Percentiles rank a stretch among this genome's conserved stretches.
These are phyloP conservation scores for Gallinago paraguaiae DNA, from an alignment of 2,113 vertebrate genomes.

Conservation along the genomic window DNA sequence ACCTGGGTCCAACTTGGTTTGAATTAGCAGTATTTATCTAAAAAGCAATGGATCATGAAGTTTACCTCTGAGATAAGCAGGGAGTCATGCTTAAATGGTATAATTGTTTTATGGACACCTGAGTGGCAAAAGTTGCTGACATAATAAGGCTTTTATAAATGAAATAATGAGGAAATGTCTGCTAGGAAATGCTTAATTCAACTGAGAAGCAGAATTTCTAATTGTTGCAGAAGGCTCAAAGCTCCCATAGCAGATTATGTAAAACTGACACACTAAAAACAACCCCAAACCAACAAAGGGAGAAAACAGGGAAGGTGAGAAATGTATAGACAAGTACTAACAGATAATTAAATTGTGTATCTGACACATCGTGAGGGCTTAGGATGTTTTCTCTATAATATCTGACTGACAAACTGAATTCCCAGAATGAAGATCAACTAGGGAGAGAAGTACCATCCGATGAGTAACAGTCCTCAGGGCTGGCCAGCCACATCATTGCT, in stretches of 20 bases:
- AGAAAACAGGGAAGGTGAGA: neutral
- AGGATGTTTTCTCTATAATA: neutral
- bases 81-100: neutral
- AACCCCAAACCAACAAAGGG: neutral
- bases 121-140: neutral
- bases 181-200: neutral
- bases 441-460: neutral
- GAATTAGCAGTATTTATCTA: neutral
- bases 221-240: neutral
- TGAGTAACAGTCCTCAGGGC: neutral
- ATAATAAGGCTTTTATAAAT: neutral
- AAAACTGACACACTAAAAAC: neutral
- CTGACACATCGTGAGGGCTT: neutral
- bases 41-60: neutral
- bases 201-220: neutral
- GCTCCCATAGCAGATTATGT: neutral
- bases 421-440: neutral
- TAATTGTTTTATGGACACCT: neutral
- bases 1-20: neutral
- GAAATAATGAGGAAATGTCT: constrained; percentile 4
- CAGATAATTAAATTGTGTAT: neutral
- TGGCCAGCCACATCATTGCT: neutral
- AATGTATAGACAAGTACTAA: neutral
- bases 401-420: neutral
- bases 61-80: neutral